Evolutionary conservation across 1,140 invertebrate genomes (phyloP), one percentile per base, ranked within the genome.

Genomic region (Parasteatoda tepidariorum): DNA sequence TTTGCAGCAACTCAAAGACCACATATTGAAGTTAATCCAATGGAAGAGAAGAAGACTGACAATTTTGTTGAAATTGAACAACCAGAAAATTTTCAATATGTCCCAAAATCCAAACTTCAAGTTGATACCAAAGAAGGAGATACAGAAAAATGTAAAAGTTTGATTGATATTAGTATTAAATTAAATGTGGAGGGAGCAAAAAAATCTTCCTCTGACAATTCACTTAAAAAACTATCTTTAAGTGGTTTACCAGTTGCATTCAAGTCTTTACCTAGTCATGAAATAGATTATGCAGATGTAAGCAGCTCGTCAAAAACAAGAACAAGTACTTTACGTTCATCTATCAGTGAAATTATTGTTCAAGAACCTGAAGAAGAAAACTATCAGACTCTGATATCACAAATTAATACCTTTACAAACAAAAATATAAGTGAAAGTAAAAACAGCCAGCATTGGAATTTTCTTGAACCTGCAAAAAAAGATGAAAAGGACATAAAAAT

Each of bases 231-330:
- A 78, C 38, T 81, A n/a, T 83, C 85, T 11, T 18, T 84, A 15
- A 76, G 30, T 18, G 84, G 31, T 59, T 48, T 79, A 28, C 73
- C 85, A 38, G 31, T 34, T 28, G 54, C 83, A 57, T 61, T 86
- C 28, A 68, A 84, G 48, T 83, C 85, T 22, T 81, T 85, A 22
- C 66, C 86, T 86, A 86, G 84, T 86, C 85, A 86, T 34, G 70
- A 55, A 73, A 31, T 41, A 38, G 24, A 41, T 41, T 18, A 24
- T 24, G 34, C 55, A 13, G 24, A 66, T 31, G 15, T 13, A 26
- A 55, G n/a, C 1, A 62, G n/a, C n/a, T 28, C 30, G 34, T 31
- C 18, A 7, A 66, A 70, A 30, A 2, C 41, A 62, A 82, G n/a
- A 2, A 48, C 28, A 30, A 66, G 30, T 67, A 18, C 26, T 64